Conservation (phyloP, 2,113 vertebrate species). For the Typhlomys cinereus region DNA sequence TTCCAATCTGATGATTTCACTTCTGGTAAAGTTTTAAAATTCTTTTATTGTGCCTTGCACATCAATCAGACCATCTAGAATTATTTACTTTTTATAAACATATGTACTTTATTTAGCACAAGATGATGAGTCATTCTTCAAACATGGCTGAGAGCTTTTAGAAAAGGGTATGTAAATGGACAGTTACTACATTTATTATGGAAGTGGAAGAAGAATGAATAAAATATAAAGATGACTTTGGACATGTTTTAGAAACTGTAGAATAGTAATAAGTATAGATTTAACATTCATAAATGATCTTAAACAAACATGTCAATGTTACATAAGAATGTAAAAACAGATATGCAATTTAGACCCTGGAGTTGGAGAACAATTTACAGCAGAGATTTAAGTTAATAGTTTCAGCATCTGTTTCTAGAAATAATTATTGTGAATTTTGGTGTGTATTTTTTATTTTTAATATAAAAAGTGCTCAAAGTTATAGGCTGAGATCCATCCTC, state of each 20-base stretch:
- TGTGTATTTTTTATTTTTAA: not conserved
- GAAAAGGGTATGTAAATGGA: not conserved
- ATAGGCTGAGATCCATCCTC: not conserved
- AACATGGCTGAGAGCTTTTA: not conserved
- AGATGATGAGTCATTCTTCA: not conserved
- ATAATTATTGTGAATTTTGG: not conserved
- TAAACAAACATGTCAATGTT: too few relatives aligned
- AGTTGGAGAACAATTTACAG: not conserved
- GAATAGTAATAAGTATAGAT: not conserved
- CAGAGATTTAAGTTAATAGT: not conserved
- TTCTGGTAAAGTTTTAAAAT: not conserved
- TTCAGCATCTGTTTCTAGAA: not conserved
- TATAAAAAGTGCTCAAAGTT: too few relatives aligned
- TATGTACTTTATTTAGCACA: not conserved
- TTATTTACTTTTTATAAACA: not conserved
- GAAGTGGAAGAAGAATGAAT: not conserved
- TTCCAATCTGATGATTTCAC: conserved; percentile 4
- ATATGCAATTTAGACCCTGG: not conserved
- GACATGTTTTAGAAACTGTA: not conserved
- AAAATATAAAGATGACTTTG: not conserved
- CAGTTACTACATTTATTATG: too few relatives aligned
- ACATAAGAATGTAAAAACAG: too few relatives aligned
- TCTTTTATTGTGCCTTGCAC: not conserved
- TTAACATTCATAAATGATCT: not conserved
- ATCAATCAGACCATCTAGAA: not conserved